A percentile compares a stretch with the other conserved stretches of the same genome.
These are phyloP conservation scores for Euthynnus affinis DNA, from an alignment of 2,797 vertebrate species.

Conservation along the genomic window DNA sequence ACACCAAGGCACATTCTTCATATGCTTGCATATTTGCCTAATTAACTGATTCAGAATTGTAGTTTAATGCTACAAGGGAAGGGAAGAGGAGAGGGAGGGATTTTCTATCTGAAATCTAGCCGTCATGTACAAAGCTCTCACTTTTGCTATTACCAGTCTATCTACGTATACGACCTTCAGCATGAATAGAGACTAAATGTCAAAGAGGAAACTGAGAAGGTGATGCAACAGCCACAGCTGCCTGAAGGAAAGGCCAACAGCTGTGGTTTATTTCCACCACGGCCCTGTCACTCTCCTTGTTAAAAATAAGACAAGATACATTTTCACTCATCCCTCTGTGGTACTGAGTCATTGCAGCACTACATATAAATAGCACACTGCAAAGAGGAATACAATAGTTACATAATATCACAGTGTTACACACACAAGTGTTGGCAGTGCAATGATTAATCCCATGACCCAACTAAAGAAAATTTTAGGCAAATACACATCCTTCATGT, in stretches of 20 bases:
- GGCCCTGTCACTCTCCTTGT: background rate
- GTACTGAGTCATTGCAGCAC: background rate
- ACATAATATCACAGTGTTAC: background rate
- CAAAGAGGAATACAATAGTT: background rate
- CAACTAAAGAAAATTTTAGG: too few relatives aligned
- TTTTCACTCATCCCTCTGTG: conserved; percentile 2
- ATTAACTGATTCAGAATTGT: too few relatives aligned
- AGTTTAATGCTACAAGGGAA: background rate
- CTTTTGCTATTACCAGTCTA: conserved; percentile 1
- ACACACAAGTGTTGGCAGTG: background rate
- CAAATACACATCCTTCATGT: too few relatives aligned
- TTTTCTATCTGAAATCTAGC: background rate
- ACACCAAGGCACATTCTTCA: too few relatives aligned
- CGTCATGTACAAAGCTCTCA: conserved; percentile 8
- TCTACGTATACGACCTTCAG: conserved; percentile 33
- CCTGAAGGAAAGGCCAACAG: conserved; percentile 29
- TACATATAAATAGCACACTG: background rate
- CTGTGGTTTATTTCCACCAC: conserved; percentile 5
- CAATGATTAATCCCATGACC: too few relatives aligned
- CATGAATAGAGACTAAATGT: conserved; percentile 31
- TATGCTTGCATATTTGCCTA: too few relatives aligned
- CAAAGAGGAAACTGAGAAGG: conserved; percentile 35
- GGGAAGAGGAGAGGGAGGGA: too few relatives aligned
- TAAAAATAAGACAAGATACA: conserved; percentile 19
- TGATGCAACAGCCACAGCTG: conserved; percentile 56